These are phyloP conservation scores for Marcusenius ussheri DNA, from an alignment of 2,113 vertebrate genomes.

Conservation along the genomic window DNA sequence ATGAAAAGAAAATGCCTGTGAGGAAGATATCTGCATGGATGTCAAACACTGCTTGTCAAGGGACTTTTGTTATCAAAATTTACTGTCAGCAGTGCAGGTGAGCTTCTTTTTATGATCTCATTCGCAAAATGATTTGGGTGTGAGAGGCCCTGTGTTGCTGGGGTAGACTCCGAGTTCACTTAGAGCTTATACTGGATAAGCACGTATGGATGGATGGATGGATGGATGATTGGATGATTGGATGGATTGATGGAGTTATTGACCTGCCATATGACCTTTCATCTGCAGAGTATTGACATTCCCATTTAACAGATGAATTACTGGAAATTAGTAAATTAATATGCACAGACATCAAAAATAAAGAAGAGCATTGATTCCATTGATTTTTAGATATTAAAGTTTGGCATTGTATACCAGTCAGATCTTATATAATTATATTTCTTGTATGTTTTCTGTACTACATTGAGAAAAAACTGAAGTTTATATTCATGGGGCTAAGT, in stretches of 20 bases:
- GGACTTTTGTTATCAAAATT: neutral
- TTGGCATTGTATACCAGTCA: neutral
- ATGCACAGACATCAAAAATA: neutral
- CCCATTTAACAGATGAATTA: neutral
- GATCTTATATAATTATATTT: neutral
- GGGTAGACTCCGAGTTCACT: neutral
- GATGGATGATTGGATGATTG: neutral
- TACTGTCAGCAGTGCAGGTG: neutral
- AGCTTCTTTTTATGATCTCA: neutral
- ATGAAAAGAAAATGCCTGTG: neutral
- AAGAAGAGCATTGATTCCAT: neutral
- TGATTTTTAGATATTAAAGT: neutral
- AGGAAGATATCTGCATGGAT: neutral
- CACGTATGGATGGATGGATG: neutral
- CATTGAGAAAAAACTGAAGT: neutral
- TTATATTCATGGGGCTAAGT: neutral
- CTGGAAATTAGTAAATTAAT: neutral
- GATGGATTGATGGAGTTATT: neutral
- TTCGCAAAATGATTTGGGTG: neutral
- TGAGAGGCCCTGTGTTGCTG: neutral
- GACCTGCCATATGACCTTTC: neutral
- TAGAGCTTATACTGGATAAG: neutral
- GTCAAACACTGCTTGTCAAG: neutral
- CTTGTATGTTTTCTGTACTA: neutral
- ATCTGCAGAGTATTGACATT: neutral